Conservation (phyloP, 2,888 invertebrate species). For the Melanotus villosus region DNA sequence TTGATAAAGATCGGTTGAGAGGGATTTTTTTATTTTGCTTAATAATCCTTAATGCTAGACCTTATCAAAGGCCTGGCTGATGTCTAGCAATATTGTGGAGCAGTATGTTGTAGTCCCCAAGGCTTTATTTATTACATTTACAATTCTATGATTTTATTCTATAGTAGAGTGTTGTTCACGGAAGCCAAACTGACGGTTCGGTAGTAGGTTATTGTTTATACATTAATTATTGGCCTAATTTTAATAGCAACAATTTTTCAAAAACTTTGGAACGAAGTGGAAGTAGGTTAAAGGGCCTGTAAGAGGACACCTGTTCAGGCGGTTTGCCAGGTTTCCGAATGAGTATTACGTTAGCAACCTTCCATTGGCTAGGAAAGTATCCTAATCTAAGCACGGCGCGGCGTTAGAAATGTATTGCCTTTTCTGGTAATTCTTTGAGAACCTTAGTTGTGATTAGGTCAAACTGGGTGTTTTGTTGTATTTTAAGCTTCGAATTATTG, state of each 20-base stretch:
- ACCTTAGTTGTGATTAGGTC: background rate
- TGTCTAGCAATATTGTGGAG: background rate
- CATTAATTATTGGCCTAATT: background rate
- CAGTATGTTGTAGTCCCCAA: too few species aligned
- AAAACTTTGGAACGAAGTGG: background rate
- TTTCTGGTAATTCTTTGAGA: background rate
- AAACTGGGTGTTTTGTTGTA: background rate
- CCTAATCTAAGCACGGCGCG: background rate
- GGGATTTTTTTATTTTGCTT: background rate
- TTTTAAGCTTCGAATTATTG: background rate
- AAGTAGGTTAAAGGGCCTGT: background rate
- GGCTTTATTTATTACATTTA: too few species aligned
- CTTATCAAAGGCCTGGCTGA: background rate
- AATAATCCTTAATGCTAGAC: background rate
- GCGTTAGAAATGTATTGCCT: background rate
- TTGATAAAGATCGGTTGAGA: too few species aligned
- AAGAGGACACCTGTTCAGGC: background rate
- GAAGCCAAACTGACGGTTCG: background rate
- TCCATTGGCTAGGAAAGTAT: background rate
- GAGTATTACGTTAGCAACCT: background rate
- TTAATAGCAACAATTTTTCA: background rate
- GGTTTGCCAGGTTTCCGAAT: background rate
- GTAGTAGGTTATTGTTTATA: background rate
- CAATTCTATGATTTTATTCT: background rate
- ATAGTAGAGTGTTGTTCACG: constrained; percentile 1